Evolutionary conservation across 2,888 invertebrate genomes (phyloP), one percentile per base, ranked within the genome.

Genomic region (Phaedon cochleariae): DNA sequence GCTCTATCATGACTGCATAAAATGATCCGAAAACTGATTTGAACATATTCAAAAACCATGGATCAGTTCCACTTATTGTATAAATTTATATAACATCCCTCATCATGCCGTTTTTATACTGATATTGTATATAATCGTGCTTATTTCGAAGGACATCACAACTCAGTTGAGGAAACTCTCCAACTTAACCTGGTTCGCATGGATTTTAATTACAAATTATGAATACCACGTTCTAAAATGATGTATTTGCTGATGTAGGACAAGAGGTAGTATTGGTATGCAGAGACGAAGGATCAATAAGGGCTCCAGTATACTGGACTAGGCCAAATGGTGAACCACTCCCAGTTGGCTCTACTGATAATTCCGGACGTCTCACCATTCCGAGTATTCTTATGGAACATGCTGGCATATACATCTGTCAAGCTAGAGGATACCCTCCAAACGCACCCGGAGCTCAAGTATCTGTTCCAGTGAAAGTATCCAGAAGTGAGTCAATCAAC

Each of bases 221-320:
- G 0, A 31, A 29, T 17, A 1, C 3, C 9, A 6, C 15, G 34
- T 20, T 45, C 15, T 15, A 7, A n/a, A 1, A 22, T 49, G 22
- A 18, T 20, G 7, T 31, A 26, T 41, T 65, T 52, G 17, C 74
- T 51, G 12, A n/a, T n/a, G 7, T 74, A 95, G 97, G 94, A 82
- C 91, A 93, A 46, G 96, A 96, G 83, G 96, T 96, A 41, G 94
- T 96, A 34, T 94, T 97, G 87, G 92, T 92, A 84, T 97, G 97
- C 80, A 91, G 96, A 71, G 96, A 96, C 78, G 95, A 95, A 83
- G 94, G 97, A n/a, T 88, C 88, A 0, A 81, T 88, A 0, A 87
- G 95, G 60, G 92, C 92, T 2, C 86, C 86, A 57, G 94, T 96
- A 4, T 87, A 87, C 34, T 95, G 94, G 93, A 80, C 88, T 0